phyloP scores from a whole-genome alignment of 2,113 vertebrate genomes.

The Cryptomyrus ogoouensis region DNA sequence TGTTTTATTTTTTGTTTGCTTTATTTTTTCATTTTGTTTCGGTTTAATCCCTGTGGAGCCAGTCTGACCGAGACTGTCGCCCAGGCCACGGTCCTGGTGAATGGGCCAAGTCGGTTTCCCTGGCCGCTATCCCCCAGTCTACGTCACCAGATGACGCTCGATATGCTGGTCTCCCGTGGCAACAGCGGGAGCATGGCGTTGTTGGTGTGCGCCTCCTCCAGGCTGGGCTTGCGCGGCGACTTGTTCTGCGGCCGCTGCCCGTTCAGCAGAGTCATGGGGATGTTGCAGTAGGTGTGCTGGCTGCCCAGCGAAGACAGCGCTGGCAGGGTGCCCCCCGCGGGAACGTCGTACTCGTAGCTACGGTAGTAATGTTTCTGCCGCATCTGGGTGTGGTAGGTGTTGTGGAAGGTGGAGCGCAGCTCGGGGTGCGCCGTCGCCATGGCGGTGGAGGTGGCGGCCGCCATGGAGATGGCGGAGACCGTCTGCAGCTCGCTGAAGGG shows the following conservation, averaged over 20 bases:
- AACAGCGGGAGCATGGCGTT: conserved; percentile 94
- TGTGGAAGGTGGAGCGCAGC: conserved; percentile 92
- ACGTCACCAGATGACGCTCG: conserved; percentile 97
- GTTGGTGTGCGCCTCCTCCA: conserved; percentile 94
- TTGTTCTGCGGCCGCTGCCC: conserved; percentile 91
- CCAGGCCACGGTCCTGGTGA: conserved; percentile 38
- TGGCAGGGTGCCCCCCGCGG: conserved; percentile 87
- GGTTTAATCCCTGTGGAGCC: conserved; percentile 56
- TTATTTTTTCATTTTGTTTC: background rate
- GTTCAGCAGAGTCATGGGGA: conserved; percentile 97
- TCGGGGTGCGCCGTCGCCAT: conserved; percentile 95
- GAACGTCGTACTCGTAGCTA: conserved; percentile 93
- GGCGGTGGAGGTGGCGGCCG: conserved; percentile 91
- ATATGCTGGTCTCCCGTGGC: conserved; percentile 97
- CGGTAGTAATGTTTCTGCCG: conserved; percentile 99
- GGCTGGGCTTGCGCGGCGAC: conserved; percentile 85
- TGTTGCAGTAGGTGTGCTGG: conserved; percentile 99
- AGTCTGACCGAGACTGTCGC: conserved; percentile 77
- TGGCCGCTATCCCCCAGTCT: conserved; percentile 36
- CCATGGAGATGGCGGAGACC: conserved; percentile 96
- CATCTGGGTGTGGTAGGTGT: conserved; percentile 95
- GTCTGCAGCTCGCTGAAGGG: conserved; percentile 97
- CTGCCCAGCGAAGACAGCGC: conserved; percentile 86
- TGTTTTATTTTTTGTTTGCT: conserved; percentile 16
- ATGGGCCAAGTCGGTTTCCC: conserved; percentile 54